phyloP scores from a whole-genome alignment of 2,113 vertebrate species.

The Redunca redunca region DNA sequence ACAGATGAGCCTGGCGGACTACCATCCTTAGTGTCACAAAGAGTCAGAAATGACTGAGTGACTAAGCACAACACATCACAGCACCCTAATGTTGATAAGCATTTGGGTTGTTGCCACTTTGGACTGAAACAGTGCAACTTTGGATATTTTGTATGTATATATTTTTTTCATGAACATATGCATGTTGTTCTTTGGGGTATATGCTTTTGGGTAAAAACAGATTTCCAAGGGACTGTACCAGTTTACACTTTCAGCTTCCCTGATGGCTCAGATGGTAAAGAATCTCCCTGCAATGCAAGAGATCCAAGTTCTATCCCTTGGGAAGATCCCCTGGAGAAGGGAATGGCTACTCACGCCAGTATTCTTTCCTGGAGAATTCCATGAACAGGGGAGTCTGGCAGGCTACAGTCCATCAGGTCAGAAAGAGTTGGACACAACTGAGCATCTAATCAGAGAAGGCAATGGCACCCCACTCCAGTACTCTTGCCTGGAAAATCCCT shows the following conservation, averaged over 20 bases:
- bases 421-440: not conserved
- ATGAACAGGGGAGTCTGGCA: not conserved
- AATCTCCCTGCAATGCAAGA: not conserved
- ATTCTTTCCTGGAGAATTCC: not conserved
- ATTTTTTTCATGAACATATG: not conserved
- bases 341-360: not conserved
- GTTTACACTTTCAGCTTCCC: not conserved
- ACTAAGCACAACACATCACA: not conserved
- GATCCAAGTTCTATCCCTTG: not conserved
- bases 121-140: not conserved
- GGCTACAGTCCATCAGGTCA: not conserved
- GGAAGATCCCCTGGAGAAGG: not conserved
- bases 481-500: no score
- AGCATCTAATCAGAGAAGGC: no score
- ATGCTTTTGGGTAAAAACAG: not conserved
- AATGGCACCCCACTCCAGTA: no score
- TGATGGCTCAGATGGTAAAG: not conserved
- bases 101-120: not conserved
- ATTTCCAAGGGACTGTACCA: not conserved
- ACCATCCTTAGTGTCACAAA: not conserved
- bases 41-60: not conserved
- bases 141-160: not conserved
- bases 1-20: not conserved
- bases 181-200: not conserved
- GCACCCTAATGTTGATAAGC: not conserved